A percentile compares a stretch with the other conserved stretches of the same genome.
These are phyloP conservation scores for Aurelia aurita complex sp. Pacific DNA, from an alignment of 30 jellyfish, hydroid and myxozoan genomes.

Conservation along the genomic window DNA sequence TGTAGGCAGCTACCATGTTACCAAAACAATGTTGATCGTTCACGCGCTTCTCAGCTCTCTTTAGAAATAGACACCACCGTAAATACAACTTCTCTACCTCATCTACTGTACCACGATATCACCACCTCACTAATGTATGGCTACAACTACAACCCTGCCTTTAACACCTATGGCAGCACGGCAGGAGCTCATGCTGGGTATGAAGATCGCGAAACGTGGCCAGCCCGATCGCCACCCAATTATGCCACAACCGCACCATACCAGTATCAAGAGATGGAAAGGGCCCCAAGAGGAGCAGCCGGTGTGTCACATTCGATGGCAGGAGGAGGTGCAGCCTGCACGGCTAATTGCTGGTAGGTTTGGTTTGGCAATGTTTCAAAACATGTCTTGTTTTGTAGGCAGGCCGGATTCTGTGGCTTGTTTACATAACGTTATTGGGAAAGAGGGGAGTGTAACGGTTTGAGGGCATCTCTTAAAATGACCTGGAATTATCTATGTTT, in stretches of 20 bases:
- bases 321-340: constrained; percentile 27
- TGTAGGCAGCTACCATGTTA: too few relatives aligned
- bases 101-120: neutral
- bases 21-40: neutral
- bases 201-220: constrained; percentile 56
- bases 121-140: constrained; percentile 56
- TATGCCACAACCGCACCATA: constrained; percentile 57
- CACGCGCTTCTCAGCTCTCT: too few relatives aligned
- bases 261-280: constrained; percentile 51
- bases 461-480: neutral
- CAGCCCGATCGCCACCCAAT: constrained; percentile 69
- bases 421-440: neutral
- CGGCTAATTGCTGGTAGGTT: constrained; percentile 61
- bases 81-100: too few relatives aligned
- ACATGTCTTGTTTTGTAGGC: neutral
- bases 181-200: constrained; percentile 49
- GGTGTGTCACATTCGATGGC: constrained; percentile 47
- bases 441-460: neutral
- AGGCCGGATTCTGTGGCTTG: constrained; percentile 1
- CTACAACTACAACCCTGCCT: constrained; percentile 49
- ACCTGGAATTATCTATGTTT: too few relatives aligned
- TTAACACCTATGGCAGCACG: constrained; percentile 18
- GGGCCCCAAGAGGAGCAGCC: constrained; percentile 69
- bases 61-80: too few relatives aligned
- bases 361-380: constrained; percentile 22